Percentiles rank a stretch among this genome's conserved stretches.
Conservation (phyloP, 2,888 invertebrate species). For the Drosophila algonquin region DNA sequence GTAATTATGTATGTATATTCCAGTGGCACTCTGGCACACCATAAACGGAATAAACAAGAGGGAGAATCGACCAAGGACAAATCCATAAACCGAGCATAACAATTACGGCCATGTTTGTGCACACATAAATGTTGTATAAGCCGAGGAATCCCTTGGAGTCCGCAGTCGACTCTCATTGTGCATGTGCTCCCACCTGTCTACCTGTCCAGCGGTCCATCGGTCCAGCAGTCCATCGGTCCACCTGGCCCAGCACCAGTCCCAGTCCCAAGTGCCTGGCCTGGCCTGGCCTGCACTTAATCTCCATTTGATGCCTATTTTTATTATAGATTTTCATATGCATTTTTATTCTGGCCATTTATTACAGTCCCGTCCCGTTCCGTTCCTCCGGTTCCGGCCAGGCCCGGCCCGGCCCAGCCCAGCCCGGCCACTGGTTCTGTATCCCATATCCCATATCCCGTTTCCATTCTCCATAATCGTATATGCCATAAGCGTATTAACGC, state of each 20-base stretch:
- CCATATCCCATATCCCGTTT: neutral
- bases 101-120: constrained; percentile 44
- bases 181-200: too few relatives aligned
- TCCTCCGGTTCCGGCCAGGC: constrained; percentile 1
- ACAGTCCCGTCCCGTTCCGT: constrained; percentile 24
- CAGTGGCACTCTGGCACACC: constrained; percentile 26
- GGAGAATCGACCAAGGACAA: constrained; percentile 3
- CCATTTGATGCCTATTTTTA: constrained; percentile 73
- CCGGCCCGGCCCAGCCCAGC: neutral
- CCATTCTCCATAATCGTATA: constrained; percentile 44
- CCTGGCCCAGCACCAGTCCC: constrained; percentile 27
- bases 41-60: constrained; percentile 42
- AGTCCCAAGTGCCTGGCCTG: constrained; percentile 49
- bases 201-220: too few relatives aligned
- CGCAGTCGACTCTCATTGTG: constrained; percentile 5
- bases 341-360: constrained; percentile 70
- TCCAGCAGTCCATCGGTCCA: neutral
- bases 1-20: constrained; percentile 5
- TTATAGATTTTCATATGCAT: constrained; percentile 69
- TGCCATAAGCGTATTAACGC: constrained; percentile 77
- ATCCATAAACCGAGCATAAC: constrained; percentile 46
- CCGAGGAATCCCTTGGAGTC: constrained; percentile 26
- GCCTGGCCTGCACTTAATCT: constrained; percentile 63
- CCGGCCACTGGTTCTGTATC: too few relatives aligned
- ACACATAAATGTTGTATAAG: constrained; percentile 44